A percentile compares a stretch with the other conserved stretches of the same genome.
Evolutionary conservation across 2,888 invertebrate genomes (phyloP).

Genomic region (Cryptocheilus praepositus): DNA sequence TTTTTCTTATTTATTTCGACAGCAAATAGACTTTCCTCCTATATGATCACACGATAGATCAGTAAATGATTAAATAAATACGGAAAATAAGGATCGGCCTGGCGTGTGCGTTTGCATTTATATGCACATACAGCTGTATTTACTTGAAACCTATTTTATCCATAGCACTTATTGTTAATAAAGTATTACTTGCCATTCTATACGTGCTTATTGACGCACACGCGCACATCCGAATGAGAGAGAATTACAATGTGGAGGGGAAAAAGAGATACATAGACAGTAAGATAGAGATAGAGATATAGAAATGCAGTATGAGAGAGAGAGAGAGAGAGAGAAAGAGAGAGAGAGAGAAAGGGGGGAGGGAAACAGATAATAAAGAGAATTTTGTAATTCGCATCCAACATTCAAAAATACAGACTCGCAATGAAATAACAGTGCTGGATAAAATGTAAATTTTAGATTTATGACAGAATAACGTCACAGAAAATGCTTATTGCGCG

Average conservation of each 20-base stretch:
- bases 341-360: constrained; percentile 1
- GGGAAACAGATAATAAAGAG: constrained; percentile 37
- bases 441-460: constrained; percentile 17
- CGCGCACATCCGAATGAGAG: too few relatives aligned
- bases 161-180: too few relatives aligned
- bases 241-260: too few relatives aligned
- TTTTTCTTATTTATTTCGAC: constrained; percentile 4
- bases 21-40: constrained; percentile 16
- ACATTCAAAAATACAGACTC: constrained; percentile 67
- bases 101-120: too few relatives aligned
- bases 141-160: constrained; percentile 33
- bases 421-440: constrained; percentile 46
- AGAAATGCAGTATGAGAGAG: constrained; percentile 3
- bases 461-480: not conserved
- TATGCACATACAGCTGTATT: not conserved
- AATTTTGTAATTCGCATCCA: constrained; percentile 64
- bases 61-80: constrained; percentile 30
- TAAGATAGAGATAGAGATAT: constrained; percentile 6
- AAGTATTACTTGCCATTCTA: too few relatives aligned
- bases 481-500: constrained; percentile 20
- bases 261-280: too few relatives aligned
- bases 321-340: constrained; percentile 11
- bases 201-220: too few relatives aligned
- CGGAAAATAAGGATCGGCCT: too few relatives aligned
- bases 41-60: constrained; percentile 59